Evolutionary conservation across 1,140 invertebrate species (phyloP).

Genomic region (Anthonomus grandis): DNA sequence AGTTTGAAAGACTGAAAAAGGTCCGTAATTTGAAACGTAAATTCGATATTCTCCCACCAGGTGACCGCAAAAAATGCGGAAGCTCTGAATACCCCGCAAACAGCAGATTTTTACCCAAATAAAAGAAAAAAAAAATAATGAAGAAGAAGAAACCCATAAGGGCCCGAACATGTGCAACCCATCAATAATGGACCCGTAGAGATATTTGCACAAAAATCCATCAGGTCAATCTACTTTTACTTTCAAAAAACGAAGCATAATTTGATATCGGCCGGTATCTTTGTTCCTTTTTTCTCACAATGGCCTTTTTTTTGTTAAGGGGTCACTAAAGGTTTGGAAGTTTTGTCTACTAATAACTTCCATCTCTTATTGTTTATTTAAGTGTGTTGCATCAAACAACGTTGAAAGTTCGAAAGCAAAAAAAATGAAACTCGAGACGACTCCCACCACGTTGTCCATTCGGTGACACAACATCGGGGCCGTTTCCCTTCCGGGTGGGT

Average conservation of each 20-base stretch:
- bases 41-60: constrained; percentile 26
- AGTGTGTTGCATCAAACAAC: too few species aligned
- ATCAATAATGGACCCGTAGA: constrained; percentile 21
- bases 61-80: constrained; percentile 32
- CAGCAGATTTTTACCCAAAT: constrained; percentile 23
- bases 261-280: constrained; percentile 33
- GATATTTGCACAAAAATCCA: constrained; percentile 31
- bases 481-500: too few species aligned
- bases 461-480: too few species aligned
- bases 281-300: constrained; percentile 25
- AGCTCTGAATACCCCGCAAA: constrained; percentile 19
- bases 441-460: too few species aligned
- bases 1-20: too few species aligned
- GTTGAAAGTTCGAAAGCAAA: too few species aligned
- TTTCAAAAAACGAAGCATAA: constrained; percentile 26
- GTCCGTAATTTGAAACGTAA: constrained; percentile 18
- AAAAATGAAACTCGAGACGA: too few species aligned
- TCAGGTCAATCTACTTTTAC: constrained; percentile 22
- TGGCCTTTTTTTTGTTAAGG: too few species aligned
- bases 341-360: too few species aligned
- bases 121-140: constrained; percentile 18
- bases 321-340: too few species aligned
- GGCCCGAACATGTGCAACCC: constrained; percentile 30
- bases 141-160: constrained; percentile 28
- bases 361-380: too few species aligned